These are phyloP conservation scores for Hypercompe scribonia DNA, from an alignment of 2,888 invertebrate genomes.

Conservation along the genomic window DNA sequence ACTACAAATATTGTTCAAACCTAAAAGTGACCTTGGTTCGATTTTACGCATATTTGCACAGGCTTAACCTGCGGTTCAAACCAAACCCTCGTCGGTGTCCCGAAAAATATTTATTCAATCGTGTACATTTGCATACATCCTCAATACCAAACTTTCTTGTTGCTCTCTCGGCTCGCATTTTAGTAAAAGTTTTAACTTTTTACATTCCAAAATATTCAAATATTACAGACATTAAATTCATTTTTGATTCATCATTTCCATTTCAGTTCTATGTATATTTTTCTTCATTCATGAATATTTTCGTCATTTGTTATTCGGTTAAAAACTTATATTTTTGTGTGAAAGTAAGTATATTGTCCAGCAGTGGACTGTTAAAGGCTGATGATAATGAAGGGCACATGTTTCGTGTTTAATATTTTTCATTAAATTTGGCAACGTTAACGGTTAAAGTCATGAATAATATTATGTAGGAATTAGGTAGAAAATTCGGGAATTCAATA, in stretches of 20 bases:
- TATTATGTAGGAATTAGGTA: too few species aligned
- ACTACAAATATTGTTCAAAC: background rate
- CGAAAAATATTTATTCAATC: slow-evolving; percentile 8
- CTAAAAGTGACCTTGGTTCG: background rate
- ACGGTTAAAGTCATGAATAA: too few species aligned
- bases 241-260: background rate
- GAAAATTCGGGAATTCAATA: too few species aligned
- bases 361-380: too few species aligned
- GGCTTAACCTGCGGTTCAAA: background rate
- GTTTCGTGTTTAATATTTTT: too few species aligned
- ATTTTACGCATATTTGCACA: background rate
- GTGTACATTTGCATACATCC: background rate
- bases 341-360: too few species aligned
- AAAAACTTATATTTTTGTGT: too few species aligned
- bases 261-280: background rate
- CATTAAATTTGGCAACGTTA: too few species aligned
- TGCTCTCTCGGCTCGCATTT: background rate
- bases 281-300: background rate
- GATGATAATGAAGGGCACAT: too few species aligned
- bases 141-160: background rate
- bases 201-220: background rate
- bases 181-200: background rate
- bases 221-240: background rate
- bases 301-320: too few species aligned
- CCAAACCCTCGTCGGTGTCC: background rate